phyloP scores from a whole-genome alignment of 2,888 invertebrate species.

The Vesta saturnalis region DNA sequence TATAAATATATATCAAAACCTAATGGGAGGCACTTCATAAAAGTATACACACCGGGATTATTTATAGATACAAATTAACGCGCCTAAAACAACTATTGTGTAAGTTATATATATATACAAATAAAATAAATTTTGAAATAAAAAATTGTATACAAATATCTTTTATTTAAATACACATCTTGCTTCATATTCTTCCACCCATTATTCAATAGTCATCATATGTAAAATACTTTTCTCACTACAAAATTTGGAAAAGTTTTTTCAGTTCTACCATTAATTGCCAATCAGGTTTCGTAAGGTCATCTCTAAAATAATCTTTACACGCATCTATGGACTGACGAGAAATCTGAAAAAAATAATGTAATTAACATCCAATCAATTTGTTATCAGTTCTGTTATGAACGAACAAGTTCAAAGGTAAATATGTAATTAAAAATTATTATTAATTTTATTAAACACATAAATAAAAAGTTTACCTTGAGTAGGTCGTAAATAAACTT shows the following conservation, averaged over 20 bases:
- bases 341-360: conserved; percentile 80
- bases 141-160: conserved; percentile 11
- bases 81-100: background rate
- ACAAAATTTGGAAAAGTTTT: conserved; percentile 95
- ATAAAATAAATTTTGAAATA: conserved; percentile 1
- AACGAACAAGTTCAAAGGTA: too few species aligned
- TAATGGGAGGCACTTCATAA: conserved; percentile 6
- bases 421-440: too few species aligned
- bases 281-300: conserved; percentile 97
- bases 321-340: conserved; percentile 99
- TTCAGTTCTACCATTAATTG: conserved; percentile 98
- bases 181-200: conserved; percentile 5
- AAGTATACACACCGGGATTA: background rate
- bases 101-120: background rate
- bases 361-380: background rate
- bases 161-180: conserved; percentile 10
- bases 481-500: too few species aligned
- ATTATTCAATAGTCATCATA: background rate
- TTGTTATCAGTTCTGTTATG: too few species aligned
- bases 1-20: background rate
- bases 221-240: conserved; percentile 56
- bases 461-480: too few species aligned
- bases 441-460: too few species aligned
- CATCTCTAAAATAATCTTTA: conserved; percentile 99
- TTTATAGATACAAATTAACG: background rate